Evolutionary conservation across 2,888 invertebrate genomes (phyloP).

Genomic region (Eubasilissa splendida): DNA sequence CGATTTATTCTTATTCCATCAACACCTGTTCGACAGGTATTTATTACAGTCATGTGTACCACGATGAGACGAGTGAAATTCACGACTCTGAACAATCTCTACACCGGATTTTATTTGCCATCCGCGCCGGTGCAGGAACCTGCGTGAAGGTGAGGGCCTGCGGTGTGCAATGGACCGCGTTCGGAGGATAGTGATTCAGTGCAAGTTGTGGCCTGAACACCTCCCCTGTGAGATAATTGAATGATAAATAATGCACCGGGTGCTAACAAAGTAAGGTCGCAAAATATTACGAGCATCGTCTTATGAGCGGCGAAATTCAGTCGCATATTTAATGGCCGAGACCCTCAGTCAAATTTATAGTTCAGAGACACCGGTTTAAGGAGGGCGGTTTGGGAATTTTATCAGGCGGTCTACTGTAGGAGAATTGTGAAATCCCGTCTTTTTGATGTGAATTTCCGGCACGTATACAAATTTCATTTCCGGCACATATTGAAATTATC

Average conservation of each 20-base stretch:
- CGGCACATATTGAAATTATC: no score
- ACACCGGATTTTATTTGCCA: background rate
- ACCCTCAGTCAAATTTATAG: slow-evolving; percentile 25
- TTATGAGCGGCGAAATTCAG: slow-evolving; percentile 23
- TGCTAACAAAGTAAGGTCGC: slow-evolving; percentile 43
- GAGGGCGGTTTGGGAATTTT: slow-evolving; percentile 19
- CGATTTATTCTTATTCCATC: no score
- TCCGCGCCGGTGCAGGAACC: background rate
- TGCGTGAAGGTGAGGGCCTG: background rate
- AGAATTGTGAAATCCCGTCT: background rate
- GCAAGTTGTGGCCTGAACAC: slow-evolving; percentile 14
- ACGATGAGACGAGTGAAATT: no score
- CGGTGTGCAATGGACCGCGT: slow-evolving; percentile 20
- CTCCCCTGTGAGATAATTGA: slow-evolving; percentile 45
- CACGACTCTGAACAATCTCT: background rate
- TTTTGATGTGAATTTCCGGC: no score
- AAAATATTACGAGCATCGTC: slow-evolving; percentile 36
- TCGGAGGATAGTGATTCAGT: slow-evolving; percentile 13
- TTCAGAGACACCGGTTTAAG: slow-evolving; percentile 8
- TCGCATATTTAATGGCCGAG: slow-evolving; percentile 29
- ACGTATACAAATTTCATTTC: no score
- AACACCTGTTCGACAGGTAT: no score
- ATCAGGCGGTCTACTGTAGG: slow-evolving; percentile 1
- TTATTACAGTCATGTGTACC: no score
- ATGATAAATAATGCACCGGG: slow-evolving; percentile 54